Evolutionary conservation across 2,797 vertebrate genomes (phyloP), one percentile per base, ranked within the genome.

Genomic region (Acropternis orthonyx): DNA sequence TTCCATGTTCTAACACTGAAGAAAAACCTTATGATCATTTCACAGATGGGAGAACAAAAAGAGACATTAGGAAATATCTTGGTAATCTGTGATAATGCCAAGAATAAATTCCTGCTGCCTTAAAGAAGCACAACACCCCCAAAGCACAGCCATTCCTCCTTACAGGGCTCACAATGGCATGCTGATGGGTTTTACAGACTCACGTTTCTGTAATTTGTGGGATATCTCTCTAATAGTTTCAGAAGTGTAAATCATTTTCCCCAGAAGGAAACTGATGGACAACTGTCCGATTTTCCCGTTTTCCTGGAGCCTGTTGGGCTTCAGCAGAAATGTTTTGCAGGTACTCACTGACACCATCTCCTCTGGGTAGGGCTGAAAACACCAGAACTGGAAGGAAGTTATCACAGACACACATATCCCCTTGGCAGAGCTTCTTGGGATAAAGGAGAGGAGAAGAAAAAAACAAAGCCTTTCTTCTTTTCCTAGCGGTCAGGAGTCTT

Each of bases 221-320:
- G 24, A 20, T 9, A 0, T 1, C 37, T 9, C 30, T 39, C 27
- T 14, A 65, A 54, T 3, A 62, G 27, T 6, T 62, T n/a, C 1
- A 2, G 27, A 74, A 82, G 9, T 11, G 59, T 32, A 51, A 75
- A 48, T 12, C 32, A 46, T 65, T 91, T 80, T 68, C 18, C 56
- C 16, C n/a, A 39, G 55, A 67, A 79, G 19, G 26, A 91, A 77
- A 56, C 12, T 6, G 4, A 56, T 32, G 15, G 52, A 56, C 10
- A 89, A 14, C 30, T 9, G 12, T 8, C 72, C 5, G 1, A 12
- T 61, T 83, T 73, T 23, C 8, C 48, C 15, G 13, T 39, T 77
- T 65, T 36, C 22, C 14, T 62, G 30, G 10, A 66, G 20, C 49
- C 30, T 49, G 34, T 37, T 13, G 55, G 36, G 39, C 49, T 85